Evolutionary conservation across 2,888 invertebrate genomes (phyloP).

Genomic region (Druceiella hillmani): DNA sequence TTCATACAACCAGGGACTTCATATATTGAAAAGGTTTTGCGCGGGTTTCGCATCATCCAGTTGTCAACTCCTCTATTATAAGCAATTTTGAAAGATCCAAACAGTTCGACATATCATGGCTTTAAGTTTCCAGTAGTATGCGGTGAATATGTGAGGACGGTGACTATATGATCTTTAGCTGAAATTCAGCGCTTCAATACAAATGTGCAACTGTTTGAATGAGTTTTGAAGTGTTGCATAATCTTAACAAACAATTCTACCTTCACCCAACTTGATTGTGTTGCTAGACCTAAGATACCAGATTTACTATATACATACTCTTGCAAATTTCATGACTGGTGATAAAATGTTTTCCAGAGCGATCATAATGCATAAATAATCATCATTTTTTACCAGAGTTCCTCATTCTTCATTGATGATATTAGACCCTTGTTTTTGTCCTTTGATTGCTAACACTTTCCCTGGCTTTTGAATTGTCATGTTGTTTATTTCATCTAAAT

Average conservation of each 20-base stretch:
- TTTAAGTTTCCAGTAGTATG: too few species aligned
- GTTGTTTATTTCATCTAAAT: constrained; percentile 22
- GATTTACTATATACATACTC: neutral
- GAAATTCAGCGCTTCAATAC: neutral
- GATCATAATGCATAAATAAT: constrained; percentile 24
- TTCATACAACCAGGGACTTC: neutral
- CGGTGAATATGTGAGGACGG: neutral
- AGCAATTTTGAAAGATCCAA: too few species aligned
- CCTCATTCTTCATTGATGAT: constrained; percentile 26
- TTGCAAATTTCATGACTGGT: neutral
- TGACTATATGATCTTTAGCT: neutral
- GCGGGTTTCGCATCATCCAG: neutral
- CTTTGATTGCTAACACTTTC: constrained; percentile 22
- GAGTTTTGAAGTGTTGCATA: neutral
- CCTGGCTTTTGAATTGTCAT: constrained; percentile 18
- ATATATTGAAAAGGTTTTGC: neutral
- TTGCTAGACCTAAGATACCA: neutral
- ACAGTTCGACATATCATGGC: too few species aligned
- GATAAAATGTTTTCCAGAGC: neutral
- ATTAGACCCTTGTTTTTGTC: too few species aligned
- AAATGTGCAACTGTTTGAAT: neutral
- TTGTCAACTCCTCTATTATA: neutral
- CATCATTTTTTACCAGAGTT: too few species aligned
- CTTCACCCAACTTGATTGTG: neutral
- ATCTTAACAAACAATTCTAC: neutral